phyloP scores from a whole-genome alignment of 1,140 invertebrate genomes.

The Drosophila lowei region DNA sequence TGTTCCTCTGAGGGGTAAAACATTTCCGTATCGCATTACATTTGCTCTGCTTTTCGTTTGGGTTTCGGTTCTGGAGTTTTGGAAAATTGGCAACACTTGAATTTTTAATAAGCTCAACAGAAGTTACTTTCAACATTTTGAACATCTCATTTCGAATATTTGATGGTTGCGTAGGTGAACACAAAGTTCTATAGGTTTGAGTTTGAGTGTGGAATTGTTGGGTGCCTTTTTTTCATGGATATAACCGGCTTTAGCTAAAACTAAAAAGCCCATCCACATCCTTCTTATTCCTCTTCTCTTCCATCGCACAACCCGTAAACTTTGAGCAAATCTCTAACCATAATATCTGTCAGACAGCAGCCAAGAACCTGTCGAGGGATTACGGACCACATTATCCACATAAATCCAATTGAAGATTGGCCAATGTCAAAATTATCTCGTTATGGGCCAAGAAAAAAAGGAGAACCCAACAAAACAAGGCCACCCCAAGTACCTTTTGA shows the following conservation, averaged over 20 bases:
- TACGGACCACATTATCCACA: slow-evolving; percentile 15
- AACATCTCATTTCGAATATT: slow-evolving; percentile 25
- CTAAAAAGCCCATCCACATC: background rate
- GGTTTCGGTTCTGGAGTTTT: background rate
- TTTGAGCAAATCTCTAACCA: background rate
- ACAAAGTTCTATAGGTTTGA: background rate
- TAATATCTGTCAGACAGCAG: background rate
- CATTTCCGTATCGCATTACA: slow-evolving; percentile 61
- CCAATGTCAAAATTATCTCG: slow-evolving; percentile 36
- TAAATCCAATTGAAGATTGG: slow-evolving; percentile 48
- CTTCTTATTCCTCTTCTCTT: background rate
- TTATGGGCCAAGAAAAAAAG: too few species aligned
- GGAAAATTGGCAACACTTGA: slow-evolving; percentile 68
- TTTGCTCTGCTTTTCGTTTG: slow-evolving; percentile 12
- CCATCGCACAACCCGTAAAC: slow-evolving; percentile 1
- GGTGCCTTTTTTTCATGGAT: background rate
- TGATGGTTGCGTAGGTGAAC: slow-evolving; percentile 4
- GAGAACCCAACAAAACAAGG: too few species aligned
- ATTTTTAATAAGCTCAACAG: slow-evolving; percentile 59
- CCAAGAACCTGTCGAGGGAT: background rate
- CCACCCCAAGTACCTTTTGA: slow-evolving; percentile 25
- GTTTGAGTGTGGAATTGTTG: background rate
- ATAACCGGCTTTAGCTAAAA: too few species aligned
- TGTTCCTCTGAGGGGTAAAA: slow-evolving; percentile 8
- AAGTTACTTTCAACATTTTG: slow-evolving; percentile 26